Conservation (phyloP, 2,113 vertebrate species). For the Murina feae region DNA sequence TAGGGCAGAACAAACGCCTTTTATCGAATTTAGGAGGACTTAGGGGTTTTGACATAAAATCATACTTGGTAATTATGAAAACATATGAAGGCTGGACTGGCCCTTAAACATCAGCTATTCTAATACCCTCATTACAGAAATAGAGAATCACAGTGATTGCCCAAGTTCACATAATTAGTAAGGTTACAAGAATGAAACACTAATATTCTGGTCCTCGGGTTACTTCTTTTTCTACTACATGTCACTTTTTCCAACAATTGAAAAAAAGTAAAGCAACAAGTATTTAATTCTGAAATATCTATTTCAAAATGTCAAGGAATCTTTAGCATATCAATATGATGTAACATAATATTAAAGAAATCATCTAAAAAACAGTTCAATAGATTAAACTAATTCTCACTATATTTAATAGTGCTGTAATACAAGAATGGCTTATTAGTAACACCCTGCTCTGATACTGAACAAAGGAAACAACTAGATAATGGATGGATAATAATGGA, state of each 20-base stretch:
- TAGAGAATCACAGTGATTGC: neutral
- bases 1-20: neutral
- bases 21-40: neutral
- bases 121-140: constrained; percentile 10
- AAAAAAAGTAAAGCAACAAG: neutral
- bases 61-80: constrained; percentile 11
- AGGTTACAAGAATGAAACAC: neutral
- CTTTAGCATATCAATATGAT: neutral
- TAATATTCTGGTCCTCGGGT: neutral
- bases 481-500: constrained; percentile 80
- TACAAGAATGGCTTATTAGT: constrained; percentile 71
- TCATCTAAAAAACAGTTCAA: constrained; percentile 35
- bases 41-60: neutral
- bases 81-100: neutral
- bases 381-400: constrained; percentile 64
- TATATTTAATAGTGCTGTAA: constrained; percentile 61
- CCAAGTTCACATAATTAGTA: neutral
- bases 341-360: constrained; percentile 40
- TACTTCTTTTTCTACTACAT: neutral
- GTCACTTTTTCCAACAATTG: neutral
- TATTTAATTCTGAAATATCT: constrained; percentile 37
- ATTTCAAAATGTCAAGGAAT: constrained; percentile 1
- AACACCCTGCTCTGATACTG: constrained; percentile 67
- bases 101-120: neutral
- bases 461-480: constrained; percentile 75